Base-by-base conservation (phyloP, 2,113 vertebrate species). In the Silurus meridionalis region DNA sequence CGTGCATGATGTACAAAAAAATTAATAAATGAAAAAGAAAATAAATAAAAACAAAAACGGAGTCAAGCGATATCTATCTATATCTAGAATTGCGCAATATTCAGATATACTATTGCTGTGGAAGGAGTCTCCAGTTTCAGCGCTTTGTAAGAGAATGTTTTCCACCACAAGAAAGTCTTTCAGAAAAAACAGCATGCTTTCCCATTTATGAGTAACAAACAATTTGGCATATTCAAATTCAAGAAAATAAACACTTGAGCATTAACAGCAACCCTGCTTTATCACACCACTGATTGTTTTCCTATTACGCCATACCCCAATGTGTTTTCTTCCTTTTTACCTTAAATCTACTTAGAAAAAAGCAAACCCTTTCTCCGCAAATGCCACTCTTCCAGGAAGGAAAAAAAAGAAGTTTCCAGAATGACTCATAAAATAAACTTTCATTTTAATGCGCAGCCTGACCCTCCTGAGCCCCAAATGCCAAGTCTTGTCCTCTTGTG, bases 401-500 rank as follows among this genome's bases (percentile, higher is more conserved):
- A 14, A n/a, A 37, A 6, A 28, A 37, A 15, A 37, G 14, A 14
- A 37, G 19, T 23, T 28, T 67, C 4, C 64, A 15, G 50, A 75
- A 52, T 75, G 72, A 75, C 15, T 67, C 64, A 75, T 53, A 21
- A 52, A 53, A 75, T 52, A 4, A 8, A 37, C 19, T 9, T 48
- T 19, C 46, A 23, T 50, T 74, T 74, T 19, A 72, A 71, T 46
- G 2, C 46, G 8, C 8, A 15, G 25, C 52, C 50, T 75, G 69
- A 74, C 46, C 52, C 28, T 60, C 53, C 71, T 60, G 57, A 60
- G 50, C 46, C 69, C 13, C 83, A 58, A 21, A 64, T 46, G 50
- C 58, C 71, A 69, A 83, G 86, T 17, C 57, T 7, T 5, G 7
- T 67, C 21, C 21, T 11, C 21, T 66, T 85, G 83, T 86, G 37